Percentiles rank a stretch among this genome's conserved stretches.
These are phyloP conservation scores for Xestia c-nigrum DNA, from an alignment of 2,888 invertebrate genomes.

Conservation along the genomic window DNA sequence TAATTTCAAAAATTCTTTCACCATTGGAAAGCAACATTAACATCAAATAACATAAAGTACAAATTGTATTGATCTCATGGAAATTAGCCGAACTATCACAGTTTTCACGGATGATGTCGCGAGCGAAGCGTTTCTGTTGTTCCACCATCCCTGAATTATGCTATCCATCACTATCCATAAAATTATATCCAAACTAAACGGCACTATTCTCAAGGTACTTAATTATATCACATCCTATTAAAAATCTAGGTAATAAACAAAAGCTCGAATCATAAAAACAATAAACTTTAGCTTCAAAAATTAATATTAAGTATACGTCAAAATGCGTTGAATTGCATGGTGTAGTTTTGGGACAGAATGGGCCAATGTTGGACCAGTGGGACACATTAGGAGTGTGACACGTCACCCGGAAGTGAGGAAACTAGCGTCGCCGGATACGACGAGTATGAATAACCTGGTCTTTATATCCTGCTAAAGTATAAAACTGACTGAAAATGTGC, in stretches of 20 bases:
- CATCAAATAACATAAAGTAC: too few relatives aligned
- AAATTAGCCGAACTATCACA: too few relatives aligned
- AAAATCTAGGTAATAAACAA: neutral
- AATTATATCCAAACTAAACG: neutral
- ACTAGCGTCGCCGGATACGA: conserved; percentile 59
- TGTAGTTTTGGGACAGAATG: neutral
- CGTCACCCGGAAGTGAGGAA: conserved; percentile 58
- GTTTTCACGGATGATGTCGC: too few relatives aligned
- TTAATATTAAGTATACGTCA: conserved; percentile 8
- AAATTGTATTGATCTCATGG: too few relatives aligned
- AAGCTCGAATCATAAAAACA: neutral
- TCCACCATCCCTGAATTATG: neutral
- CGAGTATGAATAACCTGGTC: conserved; percentile 68
- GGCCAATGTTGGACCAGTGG: neutral
- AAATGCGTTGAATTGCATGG: conserved; percentile 19
- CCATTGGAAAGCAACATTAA: too few relatives aligned
- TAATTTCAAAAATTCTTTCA: too few relatives aligned
- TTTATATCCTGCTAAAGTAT: conserved; percentile 66
- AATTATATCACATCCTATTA: conserved; percentile 1
- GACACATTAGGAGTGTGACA: conserved; percentile 30
- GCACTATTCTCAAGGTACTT: neutral
- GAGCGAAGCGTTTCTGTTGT: too few relatives aligned
- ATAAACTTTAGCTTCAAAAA: conserved; percentile 1
- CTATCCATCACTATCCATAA: neutral
- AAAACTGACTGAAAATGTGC: conserved; percentile 56